Conservation (phyloP, 2,888 invertebrate genomes). For the Parasteatoda lunata region DNA sequence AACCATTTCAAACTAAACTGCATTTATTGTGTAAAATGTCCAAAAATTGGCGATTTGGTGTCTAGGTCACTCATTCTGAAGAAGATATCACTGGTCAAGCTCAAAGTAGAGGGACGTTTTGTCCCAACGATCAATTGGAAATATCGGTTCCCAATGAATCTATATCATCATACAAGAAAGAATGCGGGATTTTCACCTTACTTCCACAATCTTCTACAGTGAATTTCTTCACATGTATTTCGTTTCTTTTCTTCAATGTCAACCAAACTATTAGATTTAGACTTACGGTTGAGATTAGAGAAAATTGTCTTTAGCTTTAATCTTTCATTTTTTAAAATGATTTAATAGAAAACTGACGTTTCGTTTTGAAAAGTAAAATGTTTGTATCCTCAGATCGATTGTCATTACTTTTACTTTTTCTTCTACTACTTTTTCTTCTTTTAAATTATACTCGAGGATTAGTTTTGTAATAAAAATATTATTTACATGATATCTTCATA, state of each 20-base stretch:
- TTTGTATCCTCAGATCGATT: no score
- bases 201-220: neutral
- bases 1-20: neutral
- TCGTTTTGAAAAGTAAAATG: no score
- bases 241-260: neutral
- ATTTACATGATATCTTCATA: no score
- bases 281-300: no score
- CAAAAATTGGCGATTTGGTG: neutral
- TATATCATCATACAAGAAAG: constrained; percentile 45
- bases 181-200: constrained; percentile 24
- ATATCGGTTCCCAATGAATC: constrained; percentile 61
- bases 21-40: constrained; percentile 3
- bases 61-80: neutral
- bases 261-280: no score
- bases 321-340: no score
- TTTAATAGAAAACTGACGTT: no score
- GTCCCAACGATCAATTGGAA: constrained; percentile 48
- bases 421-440: no score
- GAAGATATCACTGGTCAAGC: neutral
- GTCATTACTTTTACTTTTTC: no score
- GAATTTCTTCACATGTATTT: constrained; percentile 1
- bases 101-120: constrained; percentile 10
- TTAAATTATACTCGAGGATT: no score
- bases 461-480: no score
- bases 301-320: no score